Base-by-base conservation (phyloP, 1,140 invertebrate genomes). In the Ridgeia piscesae region DNA sequence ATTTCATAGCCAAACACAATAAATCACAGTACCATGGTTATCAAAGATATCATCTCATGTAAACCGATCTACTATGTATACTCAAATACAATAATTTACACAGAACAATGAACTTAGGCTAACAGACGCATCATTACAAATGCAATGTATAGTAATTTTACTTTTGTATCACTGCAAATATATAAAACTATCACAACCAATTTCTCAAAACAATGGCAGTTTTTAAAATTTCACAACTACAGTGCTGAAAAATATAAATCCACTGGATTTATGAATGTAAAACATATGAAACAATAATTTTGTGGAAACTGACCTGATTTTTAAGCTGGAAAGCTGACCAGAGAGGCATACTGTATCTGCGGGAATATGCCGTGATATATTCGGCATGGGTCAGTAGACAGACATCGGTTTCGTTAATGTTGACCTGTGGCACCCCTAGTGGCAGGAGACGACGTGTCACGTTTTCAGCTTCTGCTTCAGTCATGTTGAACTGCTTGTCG, bases 281-380 rank as follows among this genome's bases (percentile, higher is more conserved):
- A 77, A 77, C 58, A 77, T 21, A 77, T 31, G 58, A 77, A 77
- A 21, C 17, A 21, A 77, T 77, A 77, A 8, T 21, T 0, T 77
- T 77, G 27, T 90, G 88, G 34, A 6, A 2, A 90, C n/a, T 35
- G 14, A 90, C 89, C 33, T 90, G 33, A 34, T 90, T 90, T 34
- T 8, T 91, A 0, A 91, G 88, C 34, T 14, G 17, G 58, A 92
- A 92, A 89, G 91, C 21, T 14, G 91, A 33, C 50, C 88, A 95
- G 9, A 93, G 89, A 77, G 94, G 93, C 94, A 94, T 94, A n/a
- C 94, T 92, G 34, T 92, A 92, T 31, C 33, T 48, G 11, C 91
- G 89, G 35, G 94, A 94, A 92, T 93, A 94, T 6, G 50, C 92
- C 58, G 93, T 90, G 14, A 91, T 91, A 89, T 92, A 93, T 35